phyloP scores from a whole-genome alignment of 37 sponge, comb jelly and placozoan species.

The Aphrocallistes beatrix region DNA sequence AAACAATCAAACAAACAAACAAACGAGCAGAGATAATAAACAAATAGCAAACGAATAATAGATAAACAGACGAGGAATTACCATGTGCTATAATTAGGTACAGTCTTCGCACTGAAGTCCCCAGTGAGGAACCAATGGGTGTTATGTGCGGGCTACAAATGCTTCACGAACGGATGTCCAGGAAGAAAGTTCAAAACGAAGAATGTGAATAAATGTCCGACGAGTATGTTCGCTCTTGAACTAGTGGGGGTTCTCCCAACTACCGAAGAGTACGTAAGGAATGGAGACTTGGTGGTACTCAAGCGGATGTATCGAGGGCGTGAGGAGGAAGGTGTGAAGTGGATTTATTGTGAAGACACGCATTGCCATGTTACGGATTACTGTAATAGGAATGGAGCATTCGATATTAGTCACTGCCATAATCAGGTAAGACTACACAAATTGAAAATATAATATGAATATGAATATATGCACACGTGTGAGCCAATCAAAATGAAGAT shows the following conservation, averaged over 20 bases:
- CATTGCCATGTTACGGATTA: constrained; percentile 11
- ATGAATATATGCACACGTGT: too few species aligned
- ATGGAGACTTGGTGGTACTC: not conserved
- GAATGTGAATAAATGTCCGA: not conserved
- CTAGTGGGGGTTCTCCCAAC: not conserved
- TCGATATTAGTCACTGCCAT: not conserved
- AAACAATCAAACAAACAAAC: too few species aligned
- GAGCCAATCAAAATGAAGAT: too few species aligned
- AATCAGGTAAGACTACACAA: not conserved
- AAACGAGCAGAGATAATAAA: too few species aligned
- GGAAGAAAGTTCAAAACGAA: not conserved
- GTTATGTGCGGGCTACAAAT: not conserved
- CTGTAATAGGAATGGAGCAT: not conserved
- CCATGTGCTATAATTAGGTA: too few species aligned
- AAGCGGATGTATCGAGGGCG: not conserved
- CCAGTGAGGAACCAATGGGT: not conserved
- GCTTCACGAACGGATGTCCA: constrained; percentile 9
- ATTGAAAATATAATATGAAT: too few species aligned
- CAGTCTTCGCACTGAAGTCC: not conserved
- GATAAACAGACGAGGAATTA: too few species aligned
- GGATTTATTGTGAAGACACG: not conserved
- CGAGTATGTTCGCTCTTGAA: not conserved
- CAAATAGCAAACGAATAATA: too few species aligned
- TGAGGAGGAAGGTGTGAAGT: not conserved
- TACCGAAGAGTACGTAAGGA: not conserved